Evolutionary conservation across 1,140 invertebrate genomes (phyloP), one percentile per base, ranked within the genome.

Genomic region (Dendroctonus ponderosae): DNA sequence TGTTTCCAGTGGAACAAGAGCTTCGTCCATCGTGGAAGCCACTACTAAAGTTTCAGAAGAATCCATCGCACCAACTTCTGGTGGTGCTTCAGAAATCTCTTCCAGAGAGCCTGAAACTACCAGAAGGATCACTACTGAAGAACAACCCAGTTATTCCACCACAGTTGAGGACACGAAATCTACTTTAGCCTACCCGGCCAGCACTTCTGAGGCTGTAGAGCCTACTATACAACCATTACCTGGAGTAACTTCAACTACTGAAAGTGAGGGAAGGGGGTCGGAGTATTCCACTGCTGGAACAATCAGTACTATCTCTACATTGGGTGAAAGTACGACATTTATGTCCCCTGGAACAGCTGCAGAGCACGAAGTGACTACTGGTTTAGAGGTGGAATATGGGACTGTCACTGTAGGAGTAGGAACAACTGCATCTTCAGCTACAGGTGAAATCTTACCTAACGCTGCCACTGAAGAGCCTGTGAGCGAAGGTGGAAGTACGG

Each of bases 81-180:
- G 50, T n/a, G 26, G 7, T 14, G 3, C 15, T 52, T 8, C 11
- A 52, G 50, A 15, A 52, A 52, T 1, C 5, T n/a, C 50, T 52
- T 52, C 50, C 15, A 52, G 11, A 52, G 50, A 52, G 50, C n/a
- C 50, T 15, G 50, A 37, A 52, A 46, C 12, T 46, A 46, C 8
- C 12, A 12, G 44, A 46, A 9, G 9, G 2, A 46, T 11, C 3
- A 46, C 44, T 3, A 46, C 44, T 11, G 44, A 46, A 12, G 12
- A 46, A 46, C 44, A 46, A 46, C 44, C 3, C 2, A 46, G 44
- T 46, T 46, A 9, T 12, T 46, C 9, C 5, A 11, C 9, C 2
- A 46, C 9, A 46, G 12, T 5, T 12, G 12, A 46, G 9, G 9
- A 46, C 2, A 46, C 44, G 12, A 4, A 11, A 46, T 46, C 9